Evolutionary conservation across 2,113 vertebrate genomes (phyloP), one percentile per base, ranked within the genome.

Genomic region (Eulemur macaco): DNA sequence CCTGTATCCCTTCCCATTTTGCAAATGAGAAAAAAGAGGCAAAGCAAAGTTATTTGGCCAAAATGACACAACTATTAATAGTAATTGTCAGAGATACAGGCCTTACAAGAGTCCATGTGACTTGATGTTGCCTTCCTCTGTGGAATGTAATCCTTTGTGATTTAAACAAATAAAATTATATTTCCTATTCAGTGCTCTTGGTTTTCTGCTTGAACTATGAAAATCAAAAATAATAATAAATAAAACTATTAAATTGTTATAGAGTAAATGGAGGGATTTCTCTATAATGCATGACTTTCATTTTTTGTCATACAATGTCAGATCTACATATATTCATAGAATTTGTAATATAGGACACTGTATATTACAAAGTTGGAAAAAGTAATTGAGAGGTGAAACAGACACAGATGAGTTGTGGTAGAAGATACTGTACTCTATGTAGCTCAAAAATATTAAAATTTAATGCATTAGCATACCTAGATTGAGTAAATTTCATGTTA

Each of bases 121-220:
- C 11, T 77, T 8, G 1, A n/a, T 0, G 0, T 29, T 9, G 4
- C 37, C 7, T 52, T 94, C 45, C 29, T 50, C 42, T 89, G 13
- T 3, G 50, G 23, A 91, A 74, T 1, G 17, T 12, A 37, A 60
- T n/a, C 23, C 10, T 87, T 83, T 91, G 66, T 42, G 7, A 88
- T 88, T 69, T 77, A 96, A 94, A 66, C 13, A 74, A 86, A 74
- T 54, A 83, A 91, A 13, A 50, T 45, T 81, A 9, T 23, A 13
- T 37, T 86, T 76, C 18, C 78, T 58, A 66, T 47, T 73, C 18
- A 78, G 12, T 60, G 4, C 42, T 93, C 63, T 89, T 54, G 11
- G 27, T 25, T 94, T 96, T 58, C 68, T 96, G 42, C 25, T 93
- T 73, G 64, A 95, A 27, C 78, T 91, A 94, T 56, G 25, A 95